Conservation (phyloP, 2,888 invertebrate species). For the Cotesia congregata region DNA sequence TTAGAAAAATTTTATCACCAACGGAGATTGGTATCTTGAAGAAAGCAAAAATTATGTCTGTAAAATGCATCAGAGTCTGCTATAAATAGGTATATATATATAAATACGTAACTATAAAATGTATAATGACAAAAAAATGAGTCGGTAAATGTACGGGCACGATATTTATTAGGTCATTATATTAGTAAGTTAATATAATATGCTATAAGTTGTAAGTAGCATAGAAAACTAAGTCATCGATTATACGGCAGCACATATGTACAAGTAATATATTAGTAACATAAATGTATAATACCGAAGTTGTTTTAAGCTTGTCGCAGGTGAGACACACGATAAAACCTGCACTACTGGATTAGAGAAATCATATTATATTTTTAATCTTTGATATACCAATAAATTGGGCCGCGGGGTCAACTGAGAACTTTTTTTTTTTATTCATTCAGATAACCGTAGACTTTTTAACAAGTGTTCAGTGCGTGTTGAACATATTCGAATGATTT, state of each 20-base stretch:
- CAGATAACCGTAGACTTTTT: neutral
- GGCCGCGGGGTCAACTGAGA: neutral
- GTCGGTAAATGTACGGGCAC: neutral
- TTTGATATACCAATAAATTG: neutral
- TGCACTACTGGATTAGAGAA: slow-evolving; percentile 50
- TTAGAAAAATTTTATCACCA: neutral
- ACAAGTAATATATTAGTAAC: neutral
- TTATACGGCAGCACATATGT: slow-evolving; percentile 14
- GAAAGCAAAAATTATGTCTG: neutral
- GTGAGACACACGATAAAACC: slow-evolving; percentile 44
- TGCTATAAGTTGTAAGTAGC: slow-evolving; percentile 15
- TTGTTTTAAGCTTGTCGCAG: slow-evolving; percentile 34
- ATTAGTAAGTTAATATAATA: slow-evolving; percentile 2
- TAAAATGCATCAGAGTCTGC: neutral
- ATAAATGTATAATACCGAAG: slow-evolving; percentile 15
- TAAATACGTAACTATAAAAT: neutral
- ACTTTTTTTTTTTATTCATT: neutral
- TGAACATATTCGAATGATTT: neutral
- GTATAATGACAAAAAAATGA: neutral
- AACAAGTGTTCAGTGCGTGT: neutral
- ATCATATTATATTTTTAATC: slow-evolving; percentile 35
- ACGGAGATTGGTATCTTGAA: neutral
- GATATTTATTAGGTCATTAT: slow-evolving; percentile 1
- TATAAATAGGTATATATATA: neutral
- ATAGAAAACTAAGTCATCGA: slow-evolving; percentile 21